phyloP scores from a whole-genome alignment of 2,797 vertebrate genomes.

The Nothura maculosa region DNA sequence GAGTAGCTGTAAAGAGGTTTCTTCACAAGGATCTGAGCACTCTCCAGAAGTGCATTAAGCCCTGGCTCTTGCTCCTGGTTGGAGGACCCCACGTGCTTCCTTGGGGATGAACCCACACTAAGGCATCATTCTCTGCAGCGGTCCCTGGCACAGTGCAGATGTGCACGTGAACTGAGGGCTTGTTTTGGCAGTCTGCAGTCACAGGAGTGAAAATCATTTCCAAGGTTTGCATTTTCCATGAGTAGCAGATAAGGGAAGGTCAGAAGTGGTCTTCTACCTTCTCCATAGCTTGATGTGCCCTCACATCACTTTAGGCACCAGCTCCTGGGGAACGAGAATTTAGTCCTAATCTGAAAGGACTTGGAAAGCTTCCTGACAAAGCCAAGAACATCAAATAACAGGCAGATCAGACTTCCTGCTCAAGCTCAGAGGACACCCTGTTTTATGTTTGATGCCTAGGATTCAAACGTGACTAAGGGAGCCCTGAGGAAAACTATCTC shows the following conservation, averaged over 20 bases:
- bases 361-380: background rate
- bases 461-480: background rate
- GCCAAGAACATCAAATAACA: background rate
- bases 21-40: background rate
- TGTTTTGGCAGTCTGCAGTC: background rate
- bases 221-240: background rate
- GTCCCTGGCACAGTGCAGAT: background rate
- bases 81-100: background rate
- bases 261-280: background rate
- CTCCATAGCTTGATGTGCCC: background rate
- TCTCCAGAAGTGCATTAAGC: background rate
- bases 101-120: fast-evolving
- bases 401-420: background rate
- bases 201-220: background rate
- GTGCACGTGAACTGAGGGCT: background rate
- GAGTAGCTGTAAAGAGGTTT: background rate
- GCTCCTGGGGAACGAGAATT: background rate
- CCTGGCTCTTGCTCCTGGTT: background rate
- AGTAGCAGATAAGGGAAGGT: background rate
- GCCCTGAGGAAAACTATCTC: background rate
- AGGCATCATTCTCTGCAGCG: background rate
- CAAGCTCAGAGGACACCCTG: background rate
- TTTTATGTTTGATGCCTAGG: background rate
- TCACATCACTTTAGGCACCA: background rate
- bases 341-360: background rate